Conservation (phyloP, 1,140 invertebrate species). For the Pantala flavescens region DNA sequence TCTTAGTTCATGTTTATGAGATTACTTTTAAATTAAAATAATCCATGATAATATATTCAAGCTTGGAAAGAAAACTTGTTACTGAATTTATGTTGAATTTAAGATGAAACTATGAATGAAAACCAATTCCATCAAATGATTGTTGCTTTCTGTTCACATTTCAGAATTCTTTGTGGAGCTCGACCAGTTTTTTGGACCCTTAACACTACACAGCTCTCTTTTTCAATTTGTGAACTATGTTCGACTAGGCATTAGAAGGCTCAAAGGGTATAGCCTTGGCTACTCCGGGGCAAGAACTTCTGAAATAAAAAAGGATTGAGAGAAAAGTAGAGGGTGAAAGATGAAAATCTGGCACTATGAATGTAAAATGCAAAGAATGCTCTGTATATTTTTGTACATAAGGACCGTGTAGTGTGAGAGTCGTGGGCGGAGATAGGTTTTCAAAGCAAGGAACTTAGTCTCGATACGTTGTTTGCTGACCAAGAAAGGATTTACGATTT, state of each 20-base stretch:
- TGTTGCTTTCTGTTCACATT: slow-evolving; percentile 21
- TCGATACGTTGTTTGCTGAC: too few species aligned
- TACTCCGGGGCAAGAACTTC: not conserved
- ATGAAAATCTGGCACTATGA: not conserved
- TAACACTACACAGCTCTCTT: slow-evolving; percentile 63
- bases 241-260: slow-evolving; percentile 51
- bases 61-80: too few species aligned
- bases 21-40: too few species aligned
- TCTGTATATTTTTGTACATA: slow-evolving; percentile 10
- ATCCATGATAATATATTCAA: too few species aligned
- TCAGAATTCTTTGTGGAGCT: slow-evolving; percentile 70
- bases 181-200: slow-evolving; percentile 58
- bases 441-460: too few species aligned
- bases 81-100: too few species aligned
- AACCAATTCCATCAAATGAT: too few species aligned
- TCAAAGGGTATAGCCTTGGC: slow-evolving; percentile 28
- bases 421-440: not conserved
- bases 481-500: too few species aligned
- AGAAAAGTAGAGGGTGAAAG: not conserved
- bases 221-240: slow-evolving; percentile 66
- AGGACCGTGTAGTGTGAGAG: not conserved
- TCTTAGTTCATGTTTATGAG: too few species aligned
- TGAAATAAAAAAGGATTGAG: not conserved
- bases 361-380: not conserved
- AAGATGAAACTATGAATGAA: too few species aligned